Base-by-base conservation (phyloP, 2,888 invertebrate species). In the Acleris emargana region DNA sequence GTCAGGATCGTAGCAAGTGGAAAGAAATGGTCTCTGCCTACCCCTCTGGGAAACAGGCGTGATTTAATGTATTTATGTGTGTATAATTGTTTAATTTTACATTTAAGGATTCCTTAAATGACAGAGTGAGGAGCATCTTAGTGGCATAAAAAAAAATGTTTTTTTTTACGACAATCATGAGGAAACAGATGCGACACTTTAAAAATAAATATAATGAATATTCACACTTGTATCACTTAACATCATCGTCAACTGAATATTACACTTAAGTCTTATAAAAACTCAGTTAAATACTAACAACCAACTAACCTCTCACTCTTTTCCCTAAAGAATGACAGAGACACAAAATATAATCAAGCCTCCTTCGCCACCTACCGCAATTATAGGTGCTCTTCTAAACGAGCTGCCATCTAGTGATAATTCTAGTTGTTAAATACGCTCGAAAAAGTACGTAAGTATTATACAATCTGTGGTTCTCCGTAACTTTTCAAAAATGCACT, bases 381-480 rank as follows among this genome's bases (percentile, higher is more conserved):
- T 62, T 62, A 62, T 22, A 43, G 62, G 62, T 62, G 62, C 49
- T 57, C 50, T 57, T 43, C 43, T 7, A 57, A 62, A 62, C 51
- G 62, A 62, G 43, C 57, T 50, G 18, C 50, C 62, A 62, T 57
- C 49, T 50, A 42, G 17, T 28, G 25, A 17, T 50, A 57, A 57
- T 57, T 38, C 17, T 25, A 20, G 17, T 5, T 51, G 28, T 62
- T 25, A 42, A 32, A n/a, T n/a, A n/a, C n/a, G n/a, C n/a, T n/a
- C n/a, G n/a, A n/a, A n/a, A 58, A 20, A 20, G 38, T 3, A 18
- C 11, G 25, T n/a, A 57, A n/a, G 43, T 9, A 17, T 16, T 57
- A 45, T 11, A 17, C 7, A 5, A 16, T 32, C 18, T 49, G 28
- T 7, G 38, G 38, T 13, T 38, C 13, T 38, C 38, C 13, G 38